Percentiles rank a stretch among this genome's conserved stretches.
phyloP scores from a whole-genome alignment of 2,113 vertebrate species.

The Notiomystis cincta region DNA sequence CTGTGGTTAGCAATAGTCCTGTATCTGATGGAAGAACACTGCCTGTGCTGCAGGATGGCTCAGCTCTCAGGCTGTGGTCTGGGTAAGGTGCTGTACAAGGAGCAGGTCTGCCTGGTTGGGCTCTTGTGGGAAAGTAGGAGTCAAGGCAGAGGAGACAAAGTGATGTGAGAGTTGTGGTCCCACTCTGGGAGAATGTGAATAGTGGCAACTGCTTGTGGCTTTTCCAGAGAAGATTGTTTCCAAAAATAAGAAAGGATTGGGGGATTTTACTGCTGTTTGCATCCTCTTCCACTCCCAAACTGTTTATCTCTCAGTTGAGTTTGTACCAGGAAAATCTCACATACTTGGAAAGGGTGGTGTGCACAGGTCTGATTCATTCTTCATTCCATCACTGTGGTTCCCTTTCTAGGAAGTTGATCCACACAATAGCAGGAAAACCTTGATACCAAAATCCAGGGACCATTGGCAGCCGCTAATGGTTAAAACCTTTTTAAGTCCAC shows the following conservation, averaged over 20 bases:
- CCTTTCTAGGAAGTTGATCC: background rate
- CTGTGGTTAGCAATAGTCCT: background rate
- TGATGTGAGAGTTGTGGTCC: background rate
- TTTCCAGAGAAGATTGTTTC: background rate
- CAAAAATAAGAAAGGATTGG: accelerated
- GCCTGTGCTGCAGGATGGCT: background rate
- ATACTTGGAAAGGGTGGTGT: background rate
- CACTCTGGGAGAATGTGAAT: accelerated
- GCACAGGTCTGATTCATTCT: background rate
- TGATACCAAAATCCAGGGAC: background rate
- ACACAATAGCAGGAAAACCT: background rate
- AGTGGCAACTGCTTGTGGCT: background rate
- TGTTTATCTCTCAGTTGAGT: background rate
- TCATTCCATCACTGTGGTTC: accelerated
- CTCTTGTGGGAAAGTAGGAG: background rate
- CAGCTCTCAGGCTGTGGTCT: background rate
- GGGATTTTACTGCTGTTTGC: background rate
- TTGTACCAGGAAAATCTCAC: background rate
- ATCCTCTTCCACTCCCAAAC: background rate
- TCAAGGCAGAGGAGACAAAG: background rate
- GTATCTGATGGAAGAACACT: background rate
- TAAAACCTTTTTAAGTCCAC: background rate
- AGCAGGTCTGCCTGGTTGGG: background rate
- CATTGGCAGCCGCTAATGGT: background rate
- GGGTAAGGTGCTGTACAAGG: accelerated